These are phyloP conservation scores for Syrmaticus mikado DNA, from an alignment of 2,113 vertebrate species.

Conservation along the genomic window DNA sequence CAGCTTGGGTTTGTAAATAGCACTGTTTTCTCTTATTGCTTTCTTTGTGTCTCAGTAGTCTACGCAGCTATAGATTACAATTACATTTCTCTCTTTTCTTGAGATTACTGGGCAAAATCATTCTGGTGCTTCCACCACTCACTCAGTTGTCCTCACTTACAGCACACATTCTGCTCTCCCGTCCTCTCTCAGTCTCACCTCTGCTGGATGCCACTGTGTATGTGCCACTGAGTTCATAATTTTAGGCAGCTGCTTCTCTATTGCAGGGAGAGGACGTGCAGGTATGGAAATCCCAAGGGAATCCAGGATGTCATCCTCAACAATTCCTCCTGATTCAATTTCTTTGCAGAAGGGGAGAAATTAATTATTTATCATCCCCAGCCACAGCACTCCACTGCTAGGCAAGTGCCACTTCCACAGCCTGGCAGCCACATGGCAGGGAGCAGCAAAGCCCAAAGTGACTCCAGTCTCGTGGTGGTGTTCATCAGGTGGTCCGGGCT, in stretches of 20 bases:
- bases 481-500: fast-evolving
- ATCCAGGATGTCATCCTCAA: background rate
- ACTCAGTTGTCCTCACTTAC: background rate
- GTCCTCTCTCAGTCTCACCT: background rate
- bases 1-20: background rate
- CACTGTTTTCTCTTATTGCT: background rate
- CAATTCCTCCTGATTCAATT: background rate
- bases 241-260: background rate
- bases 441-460: background rate
- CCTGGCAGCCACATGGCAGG: background rate
- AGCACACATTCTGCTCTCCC: background rate
- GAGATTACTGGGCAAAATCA: background rate
- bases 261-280: background rate
- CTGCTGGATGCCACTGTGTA: background rate
- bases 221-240: background rate
- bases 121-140: background rate
- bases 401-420: background rate
- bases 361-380: background rate
- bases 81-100: background rate
- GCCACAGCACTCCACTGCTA: background rate
- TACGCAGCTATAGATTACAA: background rate
- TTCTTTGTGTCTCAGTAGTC: background rate
- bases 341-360: background rate
- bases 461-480: fast-evolving
- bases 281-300: background rate